Evolutionary conservation across 2,797 vertebrate species (phyloP).

Genomic region (Myotis findleyi): DNA sequence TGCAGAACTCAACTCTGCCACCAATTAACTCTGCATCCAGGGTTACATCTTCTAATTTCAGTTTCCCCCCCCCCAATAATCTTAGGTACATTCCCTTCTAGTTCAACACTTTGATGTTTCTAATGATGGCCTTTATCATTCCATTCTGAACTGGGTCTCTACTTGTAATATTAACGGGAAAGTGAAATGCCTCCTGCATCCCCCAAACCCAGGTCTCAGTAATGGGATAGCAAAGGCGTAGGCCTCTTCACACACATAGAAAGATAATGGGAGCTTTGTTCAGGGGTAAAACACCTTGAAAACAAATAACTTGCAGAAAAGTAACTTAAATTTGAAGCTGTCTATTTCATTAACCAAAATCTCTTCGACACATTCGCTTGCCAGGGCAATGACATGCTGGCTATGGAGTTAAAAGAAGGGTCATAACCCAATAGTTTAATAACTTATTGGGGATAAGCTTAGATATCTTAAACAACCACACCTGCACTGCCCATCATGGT

Average conservation of each 20-base stretch:
- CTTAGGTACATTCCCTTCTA: neutral
- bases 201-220: neutral
- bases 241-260: neutral
- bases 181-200: neutral
- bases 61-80: neutral
- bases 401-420: neutral
- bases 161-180: neutral
- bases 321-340: neutral
- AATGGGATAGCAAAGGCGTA: neutral
- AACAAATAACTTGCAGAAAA: neutral
- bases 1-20: slow-evolving; percentile 2
- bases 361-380: neutral
- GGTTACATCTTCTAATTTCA: neutral
- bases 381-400: neutral
- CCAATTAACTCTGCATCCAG: neutral
- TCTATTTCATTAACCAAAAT: neutral
- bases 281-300: neutral
- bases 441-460: neutral
- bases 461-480: neutral
- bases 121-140: neutral
- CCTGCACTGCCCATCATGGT: neutral
- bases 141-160: neutral
- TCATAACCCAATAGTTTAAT: neutral
- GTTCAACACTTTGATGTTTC: neutral
- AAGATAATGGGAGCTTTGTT: neutral